These are phyloP conservation scores for Sebastes matsubarae DNA, from an alignment of 2,797 vertebrate genomes.

Conservation along the genomic window DNA sequence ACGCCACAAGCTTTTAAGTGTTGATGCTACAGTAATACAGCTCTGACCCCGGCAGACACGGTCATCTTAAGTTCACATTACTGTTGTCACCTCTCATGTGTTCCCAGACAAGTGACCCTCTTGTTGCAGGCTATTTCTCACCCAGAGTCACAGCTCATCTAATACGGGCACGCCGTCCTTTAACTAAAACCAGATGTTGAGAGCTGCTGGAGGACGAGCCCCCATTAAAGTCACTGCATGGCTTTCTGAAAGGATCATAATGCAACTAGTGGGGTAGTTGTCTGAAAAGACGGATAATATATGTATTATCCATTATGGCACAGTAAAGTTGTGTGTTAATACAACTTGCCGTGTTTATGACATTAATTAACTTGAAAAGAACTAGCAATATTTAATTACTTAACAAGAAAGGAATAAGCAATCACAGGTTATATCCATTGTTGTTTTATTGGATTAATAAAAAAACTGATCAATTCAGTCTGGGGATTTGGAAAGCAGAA, in stretches of 20 bases:
- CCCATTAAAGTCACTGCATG: slow-evolving; percentile 37
- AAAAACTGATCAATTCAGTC: slow-evolving; percentile 74
- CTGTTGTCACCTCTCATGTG: slow-evolving; percentile 54
- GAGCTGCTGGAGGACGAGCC: slow-evolving; percentile 23
- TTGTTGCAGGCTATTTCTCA: slow-evolving; percentile 60
- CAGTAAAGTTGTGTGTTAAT: background rate
- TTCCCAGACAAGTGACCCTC: slow-evolving; percentile 60
- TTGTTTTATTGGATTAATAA: slow-evolving; percentile 79
- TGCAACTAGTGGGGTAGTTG: background rate
- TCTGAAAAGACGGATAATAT: slow-evolving; percentile 16
- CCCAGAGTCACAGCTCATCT: slow-evolving; percentile 56
- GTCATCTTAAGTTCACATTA: slow-evolving; percentile 59
- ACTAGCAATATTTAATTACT: background rate
- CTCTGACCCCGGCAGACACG: slow-evolving; percentile 33
- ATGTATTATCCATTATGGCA: background rate
- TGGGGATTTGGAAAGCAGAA: slow-evolving; percentile 41
- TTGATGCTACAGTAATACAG: slow-evolving; percentile 35
- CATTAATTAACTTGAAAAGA: background rate
- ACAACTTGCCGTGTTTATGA: background rate
- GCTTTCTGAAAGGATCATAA: slow-evolving; percentile 28
- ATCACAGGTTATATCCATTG: slow-evolving; percentile 47
- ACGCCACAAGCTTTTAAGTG: slow-evolving; percentile 1
- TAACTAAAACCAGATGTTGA: slow-evolving; percentile 75
- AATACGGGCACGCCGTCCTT: slow-evolving; percentile 38
- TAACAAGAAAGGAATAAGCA: slow-evolving; percentile 10